phyloP scores from a whole-genome alignment of 2,888 invertebrate species.

The Myopa testacea region DNA sequence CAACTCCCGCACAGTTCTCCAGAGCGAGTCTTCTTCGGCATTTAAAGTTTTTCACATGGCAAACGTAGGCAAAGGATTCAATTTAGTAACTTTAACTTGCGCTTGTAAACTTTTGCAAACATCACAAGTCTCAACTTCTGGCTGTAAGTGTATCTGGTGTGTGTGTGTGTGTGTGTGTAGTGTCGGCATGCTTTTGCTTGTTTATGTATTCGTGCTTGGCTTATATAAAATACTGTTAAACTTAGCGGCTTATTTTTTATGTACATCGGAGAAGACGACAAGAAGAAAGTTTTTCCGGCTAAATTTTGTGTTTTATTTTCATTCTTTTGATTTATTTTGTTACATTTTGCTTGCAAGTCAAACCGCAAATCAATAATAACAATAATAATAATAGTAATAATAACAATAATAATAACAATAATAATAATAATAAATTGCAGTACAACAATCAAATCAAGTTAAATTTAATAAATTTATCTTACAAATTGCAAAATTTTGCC shows the following conservation, averaged over 20 bases:
- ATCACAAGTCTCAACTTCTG: not conserved
- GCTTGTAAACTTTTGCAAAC: conserved; percentile 28
- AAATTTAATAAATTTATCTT: too few species aligned
- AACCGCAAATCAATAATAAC: conserved; percentile 25
- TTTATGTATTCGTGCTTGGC: not conserved
- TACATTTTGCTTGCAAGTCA: not conserved
- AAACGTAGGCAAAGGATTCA: conserved; percentile 28
- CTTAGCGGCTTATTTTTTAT: conserved; percentile 12
- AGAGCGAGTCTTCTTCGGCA: not conserved
- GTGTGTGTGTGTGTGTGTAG: not conserved
- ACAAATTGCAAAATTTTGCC: too few species aligned
- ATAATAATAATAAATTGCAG: not conserved
- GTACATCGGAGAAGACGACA: not conserved
- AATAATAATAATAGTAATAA: not conserved
- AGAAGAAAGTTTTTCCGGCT: conserved; percentile 33
- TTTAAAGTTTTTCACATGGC: conserved; percentile 5
- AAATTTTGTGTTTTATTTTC: too few species aligned
- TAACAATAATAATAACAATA: not conserved
- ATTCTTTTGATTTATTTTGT: too few species aligned
- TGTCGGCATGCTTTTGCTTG: not conserved
- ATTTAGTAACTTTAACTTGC: conserved; percentile 25
- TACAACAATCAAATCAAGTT: not conserved
- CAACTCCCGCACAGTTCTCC: not conserved
- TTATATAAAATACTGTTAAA: conserved; percentile 19
- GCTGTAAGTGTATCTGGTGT: not conserved